Percentiles rank a stretch among this genome's conserved stretches.
Evolutionary conservation across 1,140 invertebrate genomes (phyloP).

Genomic region (Yoshiicerus persimilis): DNA sequence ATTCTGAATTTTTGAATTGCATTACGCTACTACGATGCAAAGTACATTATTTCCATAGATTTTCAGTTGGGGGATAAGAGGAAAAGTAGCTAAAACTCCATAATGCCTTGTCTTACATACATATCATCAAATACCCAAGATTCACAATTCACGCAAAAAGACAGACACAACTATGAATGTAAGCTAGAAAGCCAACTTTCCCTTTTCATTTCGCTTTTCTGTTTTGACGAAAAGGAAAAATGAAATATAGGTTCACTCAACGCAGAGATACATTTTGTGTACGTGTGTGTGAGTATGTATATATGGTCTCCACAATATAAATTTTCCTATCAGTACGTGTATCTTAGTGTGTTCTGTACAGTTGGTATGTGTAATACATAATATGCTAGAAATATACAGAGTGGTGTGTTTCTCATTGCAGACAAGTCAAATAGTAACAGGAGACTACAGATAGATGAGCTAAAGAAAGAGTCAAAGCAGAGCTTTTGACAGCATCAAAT

Average conservation of each 20-base stretch:
- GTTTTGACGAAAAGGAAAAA: neutral
- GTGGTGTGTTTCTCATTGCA: neutral
- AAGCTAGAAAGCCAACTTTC: neutral
- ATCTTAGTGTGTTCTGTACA: neutral
- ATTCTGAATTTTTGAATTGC: neutral
- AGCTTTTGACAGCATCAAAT: conserved; percentile 11
- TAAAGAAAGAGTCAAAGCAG: neutral
- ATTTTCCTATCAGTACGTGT: neutral
- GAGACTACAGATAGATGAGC: neutral
- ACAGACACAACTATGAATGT: neutral
- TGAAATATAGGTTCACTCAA: neutral
- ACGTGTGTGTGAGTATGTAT: neutral
- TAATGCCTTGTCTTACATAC: neutral
- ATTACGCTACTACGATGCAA: neutral
- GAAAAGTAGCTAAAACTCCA: neutral
- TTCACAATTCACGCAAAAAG: neutral
- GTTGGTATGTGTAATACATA: neutral
- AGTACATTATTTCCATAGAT: neutral
- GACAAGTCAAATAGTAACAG: neutral
- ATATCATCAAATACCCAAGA: neutral
- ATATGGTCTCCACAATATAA: neutral
- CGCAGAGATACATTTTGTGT: neutral
- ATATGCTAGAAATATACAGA: neutral
- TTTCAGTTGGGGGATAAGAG: neutral
- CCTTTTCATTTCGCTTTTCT: neutral